Base-by-base conservation (phyloP, 2,888 invertebrate species). In the Drosophila barbarae region DNA sequence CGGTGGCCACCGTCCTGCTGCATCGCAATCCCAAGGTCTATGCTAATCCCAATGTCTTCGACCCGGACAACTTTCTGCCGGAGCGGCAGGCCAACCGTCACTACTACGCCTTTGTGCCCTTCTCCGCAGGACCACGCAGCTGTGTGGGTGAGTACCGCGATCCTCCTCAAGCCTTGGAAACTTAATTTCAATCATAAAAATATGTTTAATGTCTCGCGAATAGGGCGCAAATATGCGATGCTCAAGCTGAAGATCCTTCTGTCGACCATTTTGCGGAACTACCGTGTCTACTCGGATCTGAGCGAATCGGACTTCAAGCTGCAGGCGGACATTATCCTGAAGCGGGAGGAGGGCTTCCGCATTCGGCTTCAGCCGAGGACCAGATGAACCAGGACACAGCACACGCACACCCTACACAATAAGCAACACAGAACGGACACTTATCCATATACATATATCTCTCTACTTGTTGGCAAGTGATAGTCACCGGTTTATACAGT, bases 21-120 rank as follows among this genome's bases (percentile, higher is more conserved):
- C 96, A 96, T 87, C 93, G 94, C 58, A 91, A 93, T 73, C 90
- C 91, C 2, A 92, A 93, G 73, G 91, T 93, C 51, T 96, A 94
- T 89, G 93, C 94, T 9, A 93, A 96, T 88, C 94, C 96, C 0
- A 90, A 93, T 42, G 91, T 90, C 70, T 96, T 95, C 87, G 91
- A 96, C 90, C 96, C 96, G 2, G 96, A 96, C 88, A 94, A 96
- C 87, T 96, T 96, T 91, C 90, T 95, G 71, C 94, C 95, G 0
- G 96, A 96, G 85, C 93, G 92, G 73, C 93, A 93, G 68, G 93
- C 93, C 50, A 92, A 93, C 77, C 92, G 96, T 66, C 95, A 96
- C 85, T 95, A 94, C 85, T 95, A 95, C 87, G 93, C 94, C 5
- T 95, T 93, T 83, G 93, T 95, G 54, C 95, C 95, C 12, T 95